Conservation (phyloP, 2,113 vertebrate species). For the Melanostigma gelatinosum region DNA sequence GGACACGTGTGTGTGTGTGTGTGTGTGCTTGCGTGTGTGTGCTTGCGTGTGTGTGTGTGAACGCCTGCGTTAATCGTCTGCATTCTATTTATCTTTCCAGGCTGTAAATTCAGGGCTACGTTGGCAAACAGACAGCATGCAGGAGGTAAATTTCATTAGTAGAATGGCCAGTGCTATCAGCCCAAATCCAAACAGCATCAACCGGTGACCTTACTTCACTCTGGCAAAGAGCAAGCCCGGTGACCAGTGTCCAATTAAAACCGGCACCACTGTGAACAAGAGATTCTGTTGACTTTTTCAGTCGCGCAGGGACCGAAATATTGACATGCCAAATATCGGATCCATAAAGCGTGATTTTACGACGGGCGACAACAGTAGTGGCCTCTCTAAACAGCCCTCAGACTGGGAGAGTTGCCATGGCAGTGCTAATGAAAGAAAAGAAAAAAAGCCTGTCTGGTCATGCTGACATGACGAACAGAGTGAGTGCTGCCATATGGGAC, state of each 20-base stretch:
- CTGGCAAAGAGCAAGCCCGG: background rate
- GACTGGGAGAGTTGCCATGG: conserved; percentile 41
- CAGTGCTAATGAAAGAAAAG: background rate
- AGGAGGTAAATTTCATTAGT: conserved; percentile 51
- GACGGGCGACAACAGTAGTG: background rate
- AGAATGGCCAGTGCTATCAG: conserved; percentile 11
- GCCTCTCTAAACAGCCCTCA: conserved; percentile 16
- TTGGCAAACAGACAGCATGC: conserved; percentile 43
- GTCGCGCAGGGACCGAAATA: background rate
- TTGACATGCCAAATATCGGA: conserved; percentile 31
- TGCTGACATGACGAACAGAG: conserved; percentile 21
- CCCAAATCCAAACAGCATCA: conserved; percentile 33
- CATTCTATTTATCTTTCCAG: conserved; percentile 67
- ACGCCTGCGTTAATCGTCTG: conserved; percentile 18
- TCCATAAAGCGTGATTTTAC: conserved; percentile 31
- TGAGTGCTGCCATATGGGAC: conserved; percentile 5
- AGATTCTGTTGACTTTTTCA: conserved; percentile 32
- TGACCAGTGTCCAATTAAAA: conserved; percentile 12
- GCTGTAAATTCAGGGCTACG: conserved; percentile 43
- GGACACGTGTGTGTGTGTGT: conserved; percentile 23
- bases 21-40: conserved; percentile 26
- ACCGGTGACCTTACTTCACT: conserved; percentile 15
- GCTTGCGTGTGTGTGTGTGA: conserved; percentile 12
- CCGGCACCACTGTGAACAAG: background rate
- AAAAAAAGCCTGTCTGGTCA: conserved; percentile 14